Conservation (phyloP, 2,888 invertebrate species). For the Dynastes tityus region DNA sequence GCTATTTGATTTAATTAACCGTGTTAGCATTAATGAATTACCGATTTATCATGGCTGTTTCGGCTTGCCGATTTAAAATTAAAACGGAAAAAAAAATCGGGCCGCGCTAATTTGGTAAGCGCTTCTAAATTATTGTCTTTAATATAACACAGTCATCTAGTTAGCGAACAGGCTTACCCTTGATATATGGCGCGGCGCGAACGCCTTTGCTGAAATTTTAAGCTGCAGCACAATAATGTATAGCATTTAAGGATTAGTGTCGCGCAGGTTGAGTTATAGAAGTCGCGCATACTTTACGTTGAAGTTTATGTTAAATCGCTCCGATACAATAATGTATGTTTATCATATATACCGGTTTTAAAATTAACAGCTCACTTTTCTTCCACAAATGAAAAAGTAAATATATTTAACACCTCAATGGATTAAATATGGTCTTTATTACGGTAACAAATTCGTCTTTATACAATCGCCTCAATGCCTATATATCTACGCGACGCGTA, state of each 20-base stretch:
- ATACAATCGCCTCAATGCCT: constrained; percentile 30
- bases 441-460: constrained; percentile 52
- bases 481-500: constrained; percentile 16
- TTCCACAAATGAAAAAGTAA: constrained; percentile 49
- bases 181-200: constrained; percentile 62
- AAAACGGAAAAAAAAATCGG: constrained; percentile 10
- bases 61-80: constrained; percentile 30
- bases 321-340: constrained; percentile 65
- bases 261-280: constrained; percentile 62
- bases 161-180: constrained; percentile 61
- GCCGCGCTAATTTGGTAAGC: constrained; percentile 40
- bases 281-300: constrained; percentile 64
- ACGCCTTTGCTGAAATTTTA: constrained; percentile 66
- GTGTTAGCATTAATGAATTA: constrained; percentile 20
- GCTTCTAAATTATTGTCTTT: constrained; percentile 51
- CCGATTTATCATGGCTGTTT: constrained; percentile 3
- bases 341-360: constrained; percentile 56
- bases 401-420: constrained; percentile 52
- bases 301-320: constrained; percentile 66
- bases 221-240: constrained; percentile 63
- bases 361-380: constrained; percentile 53
- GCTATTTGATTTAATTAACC: constrained; percentile 23
- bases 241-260: constrained; percentile 65
- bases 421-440: constrained; percentile 53
- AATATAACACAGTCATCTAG: constrained; percentile 63